Evolutionary conservation across 2,888 invertebrate genomes (phyloP), one percentile per base, ranked within the genome.

Genomic region (Diaperis boleti): DNA sequence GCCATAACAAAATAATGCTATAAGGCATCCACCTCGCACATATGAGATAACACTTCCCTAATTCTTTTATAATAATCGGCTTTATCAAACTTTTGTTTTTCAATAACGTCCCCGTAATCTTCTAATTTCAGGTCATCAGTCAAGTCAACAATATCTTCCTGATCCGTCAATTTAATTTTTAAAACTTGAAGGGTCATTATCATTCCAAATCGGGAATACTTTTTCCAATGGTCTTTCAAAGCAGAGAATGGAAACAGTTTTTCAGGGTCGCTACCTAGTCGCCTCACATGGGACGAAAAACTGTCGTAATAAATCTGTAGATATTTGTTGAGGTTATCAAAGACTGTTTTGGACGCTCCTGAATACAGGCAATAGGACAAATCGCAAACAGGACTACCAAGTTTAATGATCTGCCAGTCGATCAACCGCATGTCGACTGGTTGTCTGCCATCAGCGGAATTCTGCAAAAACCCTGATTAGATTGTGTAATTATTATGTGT

Each of bases 281-380:
- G 49, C 45, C 33, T 22, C 3, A 80, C 62, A 45, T 66, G 67
- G 2, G 63, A 59, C 1, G 68, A 69, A 10, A 81, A 65, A 4
- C 73, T 72, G 13, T 74, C 63, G 62, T 80, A 68, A 62, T 81
- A 81, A 15, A 74, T 65, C 18, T 69, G 57, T 2, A 80, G 57
- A 17, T 75, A 71, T 13, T 73, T 47, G 14, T 80, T 72, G 3
- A 74, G 72, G 20, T 76, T 65, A 26, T 72, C 61, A 3, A 79
- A 69, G 10, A 74, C 62, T 7, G 73, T 69, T 42, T 73, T 73
- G 1, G 71, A 63, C 5, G 74, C 72, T 29, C 76, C 76, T 2
- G 75, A 74, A 56, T 76, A 79, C 8, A 81, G 65, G 62, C 74
- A 72, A 62, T 80, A 79, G 1, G 76, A 66, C 33, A 81, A 52